Percentiles rank a stretch among this genome's conserved stretches.
Evolutionary conservation across 2,797 vertebrate species (phyloP).

Genomic region (Paratrypauchen microcephalus): DNA sequence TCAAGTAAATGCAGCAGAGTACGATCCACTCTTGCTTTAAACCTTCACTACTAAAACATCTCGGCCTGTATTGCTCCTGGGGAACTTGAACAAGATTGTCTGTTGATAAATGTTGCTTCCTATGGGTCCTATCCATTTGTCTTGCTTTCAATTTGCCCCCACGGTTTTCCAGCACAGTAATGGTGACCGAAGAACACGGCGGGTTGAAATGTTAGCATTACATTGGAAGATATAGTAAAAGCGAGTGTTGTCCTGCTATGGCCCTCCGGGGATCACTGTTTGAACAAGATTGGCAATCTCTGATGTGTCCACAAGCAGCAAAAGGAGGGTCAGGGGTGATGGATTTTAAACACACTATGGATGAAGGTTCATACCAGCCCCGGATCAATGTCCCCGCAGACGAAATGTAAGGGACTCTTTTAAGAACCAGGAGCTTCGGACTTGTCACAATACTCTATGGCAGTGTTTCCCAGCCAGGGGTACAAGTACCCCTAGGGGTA

Average conservation of each 20-base stretch:
- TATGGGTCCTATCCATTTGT: constrained; percentile 39
- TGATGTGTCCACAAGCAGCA: constrained; percentile 55
- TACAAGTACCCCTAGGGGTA: too few species aligned
- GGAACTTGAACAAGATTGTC: constrained; percentile 38
- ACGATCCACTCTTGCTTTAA: constrained; percentile 4
- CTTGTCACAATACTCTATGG: constrained; percentile 34
- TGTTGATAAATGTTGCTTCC: constrained; percentile 39
- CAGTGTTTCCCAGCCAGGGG: too few species aligned
- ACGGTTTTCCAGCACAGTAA: constrained; percentile 22
- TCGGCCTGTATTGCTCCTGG: constrained; percentile 26
- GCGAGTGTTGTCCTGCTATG: constrained; percentile 25
- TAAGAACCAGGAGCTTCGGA: constrained; percentile 25
- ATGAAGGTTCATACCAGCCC: constrained; percentile 17
- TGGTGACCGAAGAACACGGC: constrained; percentile 26
- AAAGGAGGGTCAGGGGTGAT: constrained; percentile 45
- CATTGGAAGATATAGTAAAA: constrained; percentile 25
- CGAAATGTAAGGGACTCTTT: constrained; percentile 25
- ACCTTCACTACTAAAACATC: neutral
- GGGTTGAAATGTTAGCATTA: constrained; percentile 34
- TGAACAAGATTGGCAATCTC: constrained; percentile 60
- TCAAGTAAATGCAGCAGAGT: too few species aligned
- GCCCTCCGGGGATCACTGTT: constrained; percentile 35
- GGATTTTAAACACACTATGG: constrained; percentile 36
- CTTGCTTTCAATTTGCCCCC: constrained; percentile 54
- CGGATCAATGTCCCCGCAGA: constrained; percentile 35